phyloP scores from a whole-genome alignment of 2,888 invertebrate species.

The Andrena dorsata region DNA sequence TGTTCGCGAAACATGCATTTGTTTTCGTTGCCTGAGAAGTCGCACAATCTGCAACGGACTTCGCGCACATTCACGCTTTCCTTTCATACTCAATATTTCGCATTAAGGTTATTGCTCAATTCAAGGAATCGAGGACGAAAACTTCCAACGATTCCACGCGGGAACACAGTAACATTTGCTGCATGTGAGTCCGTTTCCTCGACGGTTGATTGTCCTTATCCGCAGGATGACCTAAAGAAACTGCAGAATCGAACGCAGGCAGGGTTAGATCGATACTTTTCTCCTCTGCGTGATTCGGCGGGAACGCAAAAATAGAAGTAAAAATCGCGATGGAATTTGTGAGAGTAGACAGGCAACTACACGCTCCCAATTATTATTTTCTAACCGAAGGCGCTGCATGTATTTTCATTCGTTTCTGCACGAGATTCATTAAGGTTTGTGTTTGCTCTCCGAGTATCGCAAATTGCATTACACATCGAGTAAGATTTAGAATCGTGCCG shows the following conservation, averaged over 20 bases:
- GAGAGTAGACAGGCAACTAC: not conserved
- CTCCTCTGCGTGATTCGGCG: not conserved
- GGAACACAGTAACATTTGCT: not conserved
- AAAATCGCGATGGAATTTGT: not conserved
- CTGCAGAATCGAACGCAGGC: not conserved
- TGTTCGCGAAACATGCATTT: not conserved
- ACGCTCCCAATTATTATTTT: not conserved
- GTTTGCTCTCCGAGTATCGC: not conserved
- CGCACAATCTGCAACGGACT: not conserved
- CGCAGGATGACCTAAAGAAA: constrained; percentile 8
- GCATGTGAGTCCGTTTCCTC: constrained; percentile 36
- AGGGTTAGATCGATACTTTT: not conserved
- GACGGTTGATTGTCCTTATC: constrained; percentile 29
- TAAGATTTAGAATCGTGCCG: not conserved
- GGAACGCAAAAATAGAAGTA: constrained; percentile 18
- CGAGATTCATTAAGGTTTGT: not conserved
- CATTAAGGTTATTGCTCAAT: constrained; percentile 27
- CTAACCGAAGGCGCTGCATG: not conserved
- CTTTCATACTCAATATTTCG: not conserved
- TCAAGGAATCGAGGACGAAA: constrained; percentile 33
- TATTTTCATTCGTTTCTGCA: not conserved
- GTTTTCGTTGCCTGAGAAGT: not conserved
- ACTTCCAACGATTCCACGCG: not conserved
- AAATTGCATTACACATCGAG: not conserved
- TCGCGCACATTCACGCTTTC: constrained; percentile 10